Evolutionary conservation across 2,888 invertebrate genomes (phyloP).

Genomic region (Daptonema setosum): DNA sequence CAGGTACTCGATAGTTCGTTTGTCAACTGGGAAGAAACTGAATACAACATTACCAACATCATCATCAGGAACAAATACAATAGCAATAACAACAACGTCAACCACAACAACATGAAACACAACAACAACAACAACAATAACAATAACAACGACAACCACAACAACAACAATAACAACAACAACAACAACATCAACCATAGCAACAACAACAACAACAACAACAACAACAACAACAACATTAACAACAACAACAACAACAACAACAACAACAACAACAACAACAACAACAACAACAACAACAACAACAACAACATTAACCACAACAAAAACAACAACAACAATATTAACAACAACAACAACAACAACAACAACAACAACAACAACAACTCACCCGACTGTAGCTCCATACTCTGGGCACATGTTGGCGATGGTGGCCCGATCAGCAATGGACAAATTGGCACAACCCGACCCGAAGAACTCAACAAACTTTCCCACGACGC

Average conservation of each 20-base stretch:
- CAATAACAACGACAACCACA: background rate
- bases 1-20: slow-evolving; percentile 54
- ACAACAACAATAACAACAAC: background rate
- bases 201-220: background rate
- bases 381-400: slow-evolving; percentile 34
- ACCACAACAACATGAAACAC: background rate
- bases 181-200: background rate
- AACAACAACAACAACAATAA: background rate
- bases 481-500: slow-evolving; percentile 93
- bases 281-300: background rate
- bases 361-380: background rate
- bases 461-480: slow-evolving; percentile 95
- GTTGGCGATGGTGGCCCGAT: slow-evolving; percentile 88
- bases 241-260: background rate
- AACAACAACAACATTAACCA: background rate
- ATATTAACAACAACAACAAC: background rate
- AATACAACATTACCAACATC: slow-evolving; percentile 26
- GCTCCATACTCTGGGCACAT: slow-evolving; percentile 98
- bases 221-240: background rate
- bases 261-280: background rate
- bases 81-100: background rate
- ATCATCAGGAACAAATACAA: background rate
- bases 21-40: slow-evolving; percentile 78
- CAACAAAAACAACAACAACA: background rate
- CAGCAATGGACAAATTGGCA: slow-evolving; percentile 67